These are phyloP conservation scores for Lepisosteus osseus DNA, from an alignment of 2,113 vertebrate genomes.

Conservation along the genomic window DNA sequence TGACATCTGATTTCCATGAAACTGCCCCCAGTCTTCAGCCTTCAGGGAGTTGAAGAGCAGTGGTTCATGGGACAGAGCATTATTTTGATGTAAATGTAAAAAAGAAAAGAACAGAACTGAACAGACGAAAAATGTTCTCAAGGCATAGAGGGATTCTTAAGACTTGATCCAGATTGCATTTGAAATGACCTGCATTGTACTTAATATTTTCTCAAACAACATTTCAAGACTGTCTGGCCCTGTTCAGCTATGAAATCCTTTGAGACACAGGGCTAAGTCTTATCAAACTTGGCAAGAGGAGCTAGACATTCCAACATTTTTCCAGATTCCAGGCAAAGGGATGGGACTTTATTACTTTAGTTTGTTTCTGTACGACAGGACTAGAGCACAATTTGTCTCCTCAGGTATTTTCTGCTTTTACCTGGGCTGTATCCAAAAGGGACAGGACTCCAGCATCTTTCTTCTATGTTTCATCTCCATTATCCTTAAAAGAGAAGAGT, in stretches of 20 bases:
- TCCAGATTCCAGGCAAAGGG: background rate
- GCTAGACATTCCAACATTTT: conserved; percentile 24
- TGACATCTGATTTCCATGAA: conserved; percentile 20
- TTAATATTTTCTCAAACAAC: conserved; percentile 25
- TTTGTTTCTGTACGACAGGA: background rate
- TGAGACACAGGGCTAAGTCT: conserved; percentile 12
- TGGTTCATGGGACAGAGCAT: conserved; percentile 17
- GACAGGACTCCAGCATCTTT: background rate
- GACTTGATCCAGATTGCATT: background rate
- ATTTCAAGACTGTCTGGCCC: conserved; percentile 24
- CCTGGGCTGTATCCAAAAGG: background rate
- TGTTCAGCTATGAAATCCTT: conserved; percentile 16
- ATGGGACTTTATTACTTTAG: background rate
- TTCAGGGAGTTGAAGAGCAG: conserved; percentile 17
- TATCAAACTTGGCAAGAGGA: conserved; percentile 22
- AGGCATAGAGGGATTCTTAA: background rate
- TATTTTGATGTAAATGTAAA: conserved; percentile 2
- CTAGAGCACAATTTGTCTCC: background rate
- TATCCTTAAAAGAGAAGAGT: too few species aligned
- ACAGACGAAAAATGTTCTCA: background rate
- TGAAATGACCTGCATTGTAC: conserved; percentile 1
- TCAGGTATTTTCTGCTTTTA: background rate
- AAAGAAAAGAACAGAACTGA: conserved; percentile 6
- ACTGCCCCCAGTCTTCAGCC: conserved; percentile 22
- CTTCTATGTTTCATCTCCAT: too few species aligned